Conservation (phyloP, 2,797 vertebrate species). For the Hyperoplus immaculatus region DNA sequence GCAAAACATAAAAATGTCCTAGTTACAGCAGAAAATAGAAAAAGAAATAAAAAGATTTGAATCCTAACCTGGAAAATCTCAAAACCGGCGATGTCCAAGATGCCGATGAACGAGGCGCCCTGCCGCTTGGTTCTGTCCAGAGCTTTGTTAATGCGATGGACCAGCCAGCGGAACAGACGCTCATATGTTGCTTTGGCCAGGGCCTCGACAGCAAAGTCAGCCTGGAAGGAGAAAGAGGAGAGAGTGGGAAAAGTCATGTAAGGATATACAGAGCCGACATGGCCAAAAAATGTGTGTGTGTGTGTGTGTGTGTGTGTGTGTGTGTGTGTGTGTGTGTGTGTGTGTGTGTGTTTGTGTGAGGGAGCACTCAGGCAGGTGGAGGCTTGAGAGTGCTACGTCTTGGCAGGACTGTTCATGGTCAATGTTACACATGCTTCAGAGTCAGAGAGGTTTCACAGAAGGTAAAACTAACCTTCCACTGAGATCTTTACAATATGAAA, state of each 20-base stretch:
- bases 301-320: too few species aligned
- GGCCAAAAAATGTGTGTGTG: not conserved
- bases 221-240: slow-evolving; percentile 76
- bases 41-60: not conserved
- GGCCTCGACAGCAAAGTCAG: slow-evolving; percentile 98
- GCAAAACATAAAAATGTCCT: not conserved
- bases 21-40: not conserved
- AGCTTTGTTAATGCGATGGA: slow-evolving; percentile 97
- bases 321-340: not conserved
- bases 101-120: slow-evolving; percentile 99
- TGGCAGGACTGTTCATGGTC: not conserved
- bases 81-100: slow-evolving; percentile 98
- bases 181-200: slow-evolving; percentile 97
- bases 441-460: slow-evolving; percentile 22
- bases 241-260: not conserved
- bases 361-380: not conserved
- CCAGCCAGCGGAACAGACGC: slow-evolving; percentile 98
- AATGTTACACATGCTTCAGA: slow-evolving; percentile 19
- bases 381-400: not conserved
- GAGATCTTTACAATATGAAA: not conserved
- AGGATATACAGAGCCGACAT: not conserved
- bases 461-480: not conserved
- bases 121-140: slow-evolving; percentile 97
- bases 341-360: not conserved
- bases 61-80: slow-evolving; percentile 95